Evolutionary conservation across 2,113 vertebrate species (phyloP).

Genomic region (Ptilorrhoa leucosticta): DNA sequence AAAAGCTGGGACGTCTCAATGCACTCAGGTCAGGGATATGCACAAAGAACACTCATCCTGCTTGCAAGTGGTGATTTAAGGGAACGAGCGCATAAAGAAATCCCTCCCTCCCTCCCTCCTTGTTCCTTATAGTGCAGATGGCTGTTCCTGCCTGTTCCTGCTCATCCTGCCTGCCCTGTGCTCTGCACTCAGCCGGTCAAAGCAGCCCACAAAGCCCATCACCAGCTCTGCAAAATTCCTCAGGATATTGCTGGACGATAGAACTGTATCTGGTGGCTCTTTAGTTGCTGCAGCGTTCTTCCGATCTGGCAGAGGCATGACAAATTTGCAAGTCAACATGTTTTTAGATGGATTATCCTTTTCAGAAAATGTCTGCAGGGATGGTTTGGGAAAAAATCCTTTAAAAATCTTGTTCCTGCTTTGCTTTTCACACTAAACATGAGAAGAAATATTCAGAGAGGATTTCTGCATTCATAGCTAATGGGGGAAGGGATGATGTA

Average conservation of each 20-base stretch:
- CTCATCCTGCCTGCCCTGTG: background rate
- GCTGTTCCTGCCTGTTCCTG: background rate
- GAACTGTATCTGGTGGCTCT: background rate
- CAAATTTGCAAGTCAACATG: constrained; percentile 40
- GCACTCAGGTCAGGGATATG: background rate
- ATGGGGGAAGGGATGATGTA: background rate
- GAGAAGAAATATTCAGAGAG: background rate
- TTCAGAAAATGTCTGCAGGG: background rate
- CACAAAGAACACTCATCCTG: background rate
- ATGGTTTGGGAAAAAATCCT: background rate
- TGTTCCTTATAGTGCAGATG: background rate
- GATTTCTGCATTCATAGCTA: background rate
- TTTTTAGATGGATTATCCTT: constrained; percentile 44
- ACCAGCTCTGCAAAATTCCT: background rate
- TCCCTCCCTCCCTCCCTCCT: background rate
- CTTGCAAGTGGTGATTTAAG: background rate
- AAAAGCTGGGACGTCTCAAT: background rate
- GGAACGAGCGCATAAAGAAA: background rate
- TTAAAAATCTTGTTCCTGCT: constrained; percentile 11
- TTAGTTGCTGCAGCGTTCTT: background rate
- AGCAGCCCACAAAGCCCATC: background rate
- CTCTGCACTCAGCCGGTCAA: background rate
- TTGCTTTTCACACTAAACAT: background rate
- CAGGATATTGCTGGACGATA: background rate
- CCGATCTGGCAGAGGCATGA: background rate